phyloP scores from a whole-genome alignment of 2,888 invertebrate species.

The Itoplectis maculator region DNA sequence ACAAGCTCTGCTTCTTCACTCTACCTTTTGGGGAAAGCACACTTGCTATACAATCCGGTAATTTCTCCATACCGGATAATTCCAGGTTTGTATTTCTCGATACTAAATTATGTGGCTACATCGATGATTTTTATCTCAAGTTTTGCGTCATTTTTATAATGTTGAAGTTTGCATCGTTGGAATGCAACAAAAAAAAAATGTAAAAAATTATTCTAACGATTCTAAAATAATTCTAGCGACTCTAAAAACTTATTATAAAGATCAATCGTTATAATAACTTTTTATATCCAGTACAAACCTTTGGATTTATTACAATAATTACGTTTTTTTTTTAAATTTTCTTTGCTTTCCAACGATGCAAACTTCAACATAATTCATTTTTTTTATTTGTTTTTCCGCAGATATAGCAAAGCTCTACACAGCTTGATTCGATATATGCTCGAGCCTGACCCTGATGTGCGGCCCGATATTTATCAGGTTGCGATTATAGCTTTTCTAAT shows the following conservation, averaged over 20 bases:
- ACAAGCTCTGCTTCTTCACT: slow-evolving; percentile 95
- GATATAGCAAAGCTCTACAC: slow-evolving; percentile 82
- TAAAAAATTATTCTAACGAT: no score
- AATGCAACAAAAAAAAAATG: no score
- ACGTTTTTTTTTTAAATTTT: no score
- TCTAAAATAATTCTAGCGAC: no score
- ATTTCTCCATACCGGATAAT: slow-evolving; percentile 93
- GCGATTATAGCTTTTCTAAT: slow-evolving; percentile 90
- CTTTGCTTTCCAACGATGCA: no score
- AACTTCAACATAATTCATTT: no score
- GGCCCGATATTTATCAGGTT: slow-evolving; percentile 96
- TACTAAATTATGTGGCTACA: neutral
- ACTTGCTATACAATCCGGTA: slow-evolving; percentile 96
- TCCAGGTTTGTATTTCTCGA: slow-evolving; percentile 86
- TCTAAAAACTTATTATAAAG: no score
- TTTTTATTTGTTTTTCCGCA: no score
- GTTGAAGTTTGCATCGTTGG: no score
- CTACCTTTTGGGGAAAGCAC: slow-evolving; percentile 96
- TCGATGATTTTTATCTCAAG: neutral
- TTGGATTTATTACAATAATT: no score
- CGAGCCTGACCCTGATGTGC: slow-evolving; percentile 91
- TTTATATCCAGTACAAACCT: no score
- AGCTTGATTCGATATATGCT: slow-evolving; percentile 89
- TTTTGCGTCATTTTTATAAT: neutral
- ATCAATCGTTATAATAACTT: no score